Evolutionary conservation across 2,113 vertebrate genomes (phyloP), one percentile per base, ranked within the genome.

Genomic region (Anoplopoma fimbria): DNA sequence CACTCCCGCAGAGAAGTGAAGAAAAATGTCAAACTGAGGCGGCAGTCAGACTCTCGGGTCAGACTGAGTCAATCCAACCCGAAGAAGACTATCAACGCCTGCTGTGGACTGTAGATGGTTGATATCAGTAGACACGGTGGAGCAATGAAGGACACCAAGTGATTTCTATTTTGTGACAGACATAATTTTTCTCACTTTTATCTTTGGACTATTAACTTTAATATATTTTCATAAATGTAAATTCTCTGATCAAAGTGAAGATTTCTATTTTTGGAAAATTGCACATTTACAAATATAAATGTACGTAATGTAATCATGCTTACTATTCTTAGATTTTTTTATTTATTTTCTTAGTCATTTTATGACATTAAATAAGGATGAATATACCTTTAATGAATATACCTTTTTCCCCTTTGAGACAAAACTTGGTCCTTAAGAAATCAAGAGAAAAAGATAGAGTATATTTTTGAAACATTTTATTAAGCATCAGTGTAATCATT

Each of bases 1-100:
- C 2, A 34, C 70, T 47, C 62, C 34, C 61, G 34, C 82, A 95
- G 95, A 84, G 94, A 94, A 63, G 92, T 91, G 4, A 96, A 96
- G 78, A 95, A 90, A 78, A 89, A 63, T 3, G 88, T 71, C 7
- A 91, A 65, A 25, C 51, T 89, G 40, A 75, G 77, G 29, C 81
- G 63, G 4, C 31, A 77, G 67, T 88, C 60, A 0, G 34, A 91
- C 0, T 4, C 92, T 0, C 47, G 67, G 25, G 89, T 88, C 51
- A 87, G 72, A 23, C 91, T 94, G 51, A 86, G 67, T 88, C 34
- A 63, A 13, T 29, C 62, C 19, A 86, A 76, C 21, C 29, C 62
- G 0, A 91, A 79, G 85, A 90, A 85, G 51, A 81, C 87, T 6
- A 61, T 77, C 0, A 84, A 80, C 15, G 61, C 13, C 72, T 93